Evolutionary conservation across 2,113 vertebrate species (phyloP).

Genomic region (Boulengerochromis microlepis): DNA sequence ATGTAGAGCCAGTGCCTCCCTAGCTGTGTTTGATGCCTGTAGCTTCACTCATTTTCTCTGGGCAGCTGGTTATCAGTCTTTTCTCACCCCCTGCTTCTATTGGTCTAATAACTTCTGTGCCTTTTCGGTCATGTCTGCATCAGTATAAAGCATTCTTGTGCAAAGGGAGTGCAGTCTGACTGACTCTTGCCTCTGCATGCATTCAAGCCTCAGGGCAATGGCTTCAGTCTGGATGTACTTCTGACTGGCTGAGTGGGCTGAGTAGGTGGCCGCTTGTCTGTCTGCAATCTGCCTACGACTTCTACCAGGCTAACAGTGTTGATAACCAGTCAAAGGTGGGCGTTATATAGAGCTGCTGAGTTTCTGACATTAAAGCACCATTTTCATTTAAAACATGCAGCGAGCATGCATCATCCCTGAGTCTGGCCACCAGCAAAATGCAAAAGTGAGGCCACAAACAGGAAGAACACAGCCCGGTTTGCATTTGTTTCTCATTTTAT

Average conservation of each 20-base stretch:
- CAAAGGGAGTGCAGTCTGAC: not conserved
- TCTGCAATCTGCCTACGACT: not conserved
- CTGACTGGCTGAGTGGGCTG: constrained; percentile 12
- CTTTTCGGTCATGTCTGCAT: constrained; percentile 2
- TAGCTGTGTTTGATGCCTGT: not conserved
- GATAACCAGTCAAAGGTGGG: constrained; percentile 6
- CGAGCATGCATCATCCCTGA: not conserved
- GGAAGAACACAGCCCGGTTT: not conserved
- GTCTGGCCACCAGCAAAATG: not conserved
- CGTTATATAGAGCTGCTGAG: not conserved
- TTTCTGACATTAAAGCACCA: not conserved
- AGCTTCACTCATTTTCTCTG: not conserved
- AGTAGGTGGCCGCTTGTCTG: constrained; percentile 12
- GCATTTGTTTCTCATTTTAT: not conserved
- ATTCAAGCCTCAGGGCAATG: constrained; percentile 25
- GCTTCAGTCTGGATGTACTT: not conserved
- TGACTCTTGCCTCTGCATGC: constrained; percentile 13
- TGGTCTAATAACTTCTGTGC: not conserved
- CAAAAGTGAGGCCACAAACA: not conserved
- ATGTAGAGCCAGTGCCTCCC: not conserved
- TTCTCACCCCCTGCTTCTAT: not conserved
- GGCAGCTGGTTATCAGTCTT: constrained; percentile 1
- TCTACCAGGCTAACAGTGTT: not conserved
- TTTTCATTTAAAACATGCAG: not conserved
- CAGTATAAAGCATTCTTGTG: constrained; percentile 34